These are phyloP conservation scores for Physocephala rufipes DNA, from an alignment of 2,888 invertebrate species.

Conservation along the genomic window DNA sequence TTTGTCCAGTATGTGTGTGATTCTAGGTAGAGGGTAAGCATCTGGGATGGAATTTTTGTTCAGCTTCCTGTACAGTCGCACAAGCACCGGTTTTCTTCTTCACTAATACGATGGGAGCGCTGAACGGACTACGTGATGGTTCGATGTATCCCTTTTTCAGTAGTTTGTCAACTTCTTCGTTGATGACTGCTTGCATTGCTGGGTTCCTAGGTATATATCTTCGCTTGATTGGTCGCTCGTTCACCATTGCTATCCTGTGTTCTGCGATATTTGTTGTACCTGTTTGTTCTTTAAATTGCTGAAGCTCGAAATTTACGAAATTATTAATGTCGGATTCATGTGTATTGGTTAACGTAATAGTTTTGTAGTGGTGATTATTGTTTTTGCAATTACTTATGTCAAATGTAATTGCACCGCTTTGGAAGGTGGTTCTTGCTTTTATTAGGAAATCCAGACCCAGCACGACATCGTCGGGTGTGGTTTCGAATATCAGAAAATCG, in stretches of 20 bases:
- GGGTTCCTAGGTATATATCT: not conserved
- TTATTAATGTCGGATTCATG: too few relatives aligned
- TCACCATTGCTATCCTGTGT: not conserved
- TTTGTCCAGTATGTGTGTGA: not conserved
- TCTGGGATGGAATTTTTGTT: not conserved
- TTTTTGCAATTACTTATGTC: too few relatives aligned
- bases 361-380: too few relatives aligned
- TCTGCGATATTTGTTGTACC: not conserved
- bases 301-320: not conserved
- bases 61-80: not conserved
- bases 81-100: too few relatives aligned
- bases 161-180: not conserved
- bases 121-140: not conserved
- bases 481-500: too few relatives aligned
- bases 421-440: too few relatives aligned
- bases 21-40: too few relatives aligned
- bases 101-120: not conserved
- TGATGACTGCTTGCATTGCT: not conserved
- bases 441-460: too few relatives aligned
- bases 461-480: too few relatives aligned
- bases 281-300: not conserved
- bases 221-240: slow-evolving; percentile 10
- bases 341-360: too few relatives aligned
- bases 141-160: not conserved
- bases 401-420: too few relatives aligned